These are phyloP conservation scores for Pteropus rufus DNA, from an alignment of 2,797 vertebrate species.

Conservation along the genomic window DNA sequence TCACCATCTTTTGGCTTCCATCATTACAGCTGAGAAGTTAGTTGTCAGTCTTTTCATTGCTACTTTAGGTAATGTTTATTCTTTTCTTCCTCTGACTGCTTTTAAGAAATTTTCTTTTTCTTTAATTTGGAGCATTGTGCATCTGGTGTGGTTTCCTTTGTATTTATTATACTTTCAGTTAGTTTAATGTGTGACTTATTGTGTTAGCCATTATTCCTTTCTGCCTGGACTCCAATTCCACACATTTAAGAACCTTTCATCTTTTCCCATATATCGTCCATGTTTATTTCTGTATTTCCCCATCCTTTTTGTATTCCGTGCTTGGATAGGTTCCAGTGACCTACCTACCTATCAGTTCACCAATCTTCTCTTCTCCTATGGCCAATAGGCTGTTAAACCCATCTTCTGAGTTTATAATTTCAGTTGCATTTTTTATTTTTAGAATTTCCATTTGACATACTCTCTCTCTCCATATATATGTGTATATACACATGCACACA, in stretches of 20 bases:
- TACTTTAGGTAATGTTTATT: not conserved
- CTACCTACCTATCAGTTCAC: not conserved
- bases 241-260: not conserved
- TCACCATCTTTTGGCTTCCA: not conserved
- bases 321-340: not conserved
- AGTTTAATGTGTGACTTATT: not conserved
- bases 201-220: not conserved
- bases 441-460: not conserved
- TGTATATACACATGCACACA: not conserved
- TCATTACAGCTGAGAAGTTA: not conserved
- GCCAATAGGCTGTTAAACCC: not conserved
- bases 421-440: not conserved
- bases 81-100: not conserved
- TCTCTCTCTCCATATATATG: too few relatives aligned
- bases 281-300: not conserved
- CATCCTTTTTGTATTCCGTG: not conserved
- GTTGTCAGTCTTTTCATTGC: not conserved
- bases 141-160: not conserved
- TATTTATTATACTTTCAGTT: not conserved
- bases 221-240: not conserved
- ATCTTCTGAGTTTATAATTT: not conserved
- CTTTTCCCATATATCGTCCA: not conserved
- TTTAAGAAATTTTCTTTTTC: not conserved
- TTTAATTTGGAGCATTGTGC: not conserved
- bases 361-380: not conserved